Conservation (phyloP, 2,113 vertebrate species). For the Catagonus wagneri region DNA sequence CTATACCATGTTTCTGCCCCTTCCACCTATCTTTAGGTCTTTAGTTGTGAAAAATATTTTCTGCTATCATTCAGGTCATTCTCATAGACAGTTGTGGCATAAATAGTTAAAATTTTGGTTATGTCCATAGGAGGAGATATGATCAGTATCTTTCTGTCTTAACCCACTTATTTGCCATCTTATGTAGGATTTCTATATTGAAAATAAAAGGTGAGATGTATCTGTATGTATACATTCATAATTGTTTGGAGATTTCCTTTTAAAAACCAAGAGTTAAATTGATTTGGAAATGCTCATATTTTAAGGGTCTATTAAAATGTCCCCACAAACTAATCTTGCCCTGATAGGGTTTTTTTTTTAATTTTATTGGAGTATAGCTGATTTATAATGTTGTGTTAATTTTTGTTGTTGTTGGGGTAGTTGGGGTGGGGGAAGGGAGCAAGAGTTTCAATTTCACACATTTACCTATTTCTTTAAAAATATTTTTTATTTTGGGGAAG, state of each 20-base stretch:
- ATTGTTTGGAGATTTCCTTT: background rate
- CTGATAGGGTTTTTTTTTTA: background rate
- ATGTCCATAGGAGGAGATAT: background rate
- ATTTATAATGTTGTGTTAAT: too few relatives aligned
- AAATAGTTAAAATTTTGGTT: background rate
- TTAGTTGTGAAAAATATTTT: background rate
- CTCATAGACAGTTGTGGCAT: background rate
- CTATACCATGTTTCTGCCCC: background rate
- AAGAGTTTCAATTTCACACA: background rate
- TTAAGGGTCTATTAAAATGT: background rate
- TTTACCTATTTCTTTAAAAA: background rate
- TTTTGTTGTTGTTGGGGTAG: too few relatives aligned
- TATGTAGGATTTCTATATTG: background rate
- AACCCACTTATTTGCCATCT: background rate
- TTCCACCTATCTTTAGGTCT: background rate
- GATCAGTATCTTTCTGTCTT: background rate
- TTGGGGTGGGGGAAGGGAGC: background rate
- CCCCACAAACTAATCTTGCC: background rate
- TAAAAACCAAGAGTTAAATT: background rate
- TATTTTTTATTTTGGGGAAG: background rate
- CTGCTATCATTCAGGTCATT: background rate
- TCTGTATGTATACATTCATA: background rate
- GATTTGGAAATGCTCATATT: background rate
- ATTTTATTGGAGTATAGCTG: too few relatives aligned
- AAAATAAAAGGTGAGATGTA: background rate